Conservation (phyloP, 2,113 vertebrate species). For the Arenaria interpres region DNA sequence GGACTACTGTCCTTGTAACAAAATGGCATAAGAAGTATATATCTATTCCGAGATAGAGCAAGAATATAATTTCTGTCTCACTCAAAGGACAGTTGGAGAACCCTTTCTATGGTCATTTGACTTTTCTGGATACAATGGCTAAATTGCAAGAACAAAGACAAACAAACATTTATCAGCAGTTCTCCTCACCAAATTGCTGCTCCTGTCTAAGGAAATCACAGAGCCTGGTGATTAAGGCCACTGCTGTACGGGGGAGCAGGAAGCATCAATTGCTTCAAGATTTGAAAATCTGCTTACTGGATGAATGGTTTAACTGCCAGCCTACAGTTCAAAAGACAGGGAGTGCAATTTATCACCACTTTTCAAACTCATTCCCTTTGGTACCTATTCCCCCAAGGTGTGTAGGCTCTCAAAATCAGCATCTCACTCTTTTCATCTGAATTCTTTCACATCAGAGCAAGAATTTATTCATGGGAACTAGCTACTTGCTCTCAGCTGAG, state of each 20-base stretch:
- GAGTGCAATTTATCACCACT: background rate
- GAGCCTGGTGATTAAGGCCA: background rate
- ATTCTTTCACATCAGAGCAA: slow-evolving; percentile 10
- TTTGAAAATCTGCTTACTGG: background rate
- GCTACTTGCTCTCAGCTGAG: slow-evolving; percentile 6
- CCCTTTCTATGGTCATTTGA: background rate
- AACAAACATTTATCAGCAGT: background rate
- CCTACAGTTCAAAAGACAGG: background rate
- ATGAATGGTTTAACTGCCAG: background rate
- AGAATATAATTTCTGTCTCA: background rate
- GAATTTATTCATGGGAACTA: slow-evolving; percentile 11
- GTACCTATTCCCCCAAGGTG: background rate
- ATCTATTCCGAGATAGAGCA: background rate
- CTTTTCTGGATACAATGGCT: background rate
- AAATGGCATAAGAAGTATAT: background rate
- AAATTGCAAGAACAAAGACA: background rate
- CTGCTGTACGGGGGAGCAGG: background rate
- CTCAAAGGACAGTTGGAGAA: background rate
- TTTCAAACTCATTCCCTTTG: slow-evolving; percentile 16
- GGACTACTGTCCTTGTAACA: background rate
- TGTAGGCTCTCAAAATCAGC: background rate
- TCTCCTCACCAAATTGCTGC: background rate
- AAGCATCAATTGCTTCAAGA: background rate
- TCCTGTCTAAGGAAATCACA: background rate
- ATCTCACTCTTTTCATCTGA: background rate